Percentiles rank a stretch among this genome's conserved stretches.
phyloP scores from a whole-genome alignment of 2,797 vertebrate genomes.

The Morelia viridis region DNA sequence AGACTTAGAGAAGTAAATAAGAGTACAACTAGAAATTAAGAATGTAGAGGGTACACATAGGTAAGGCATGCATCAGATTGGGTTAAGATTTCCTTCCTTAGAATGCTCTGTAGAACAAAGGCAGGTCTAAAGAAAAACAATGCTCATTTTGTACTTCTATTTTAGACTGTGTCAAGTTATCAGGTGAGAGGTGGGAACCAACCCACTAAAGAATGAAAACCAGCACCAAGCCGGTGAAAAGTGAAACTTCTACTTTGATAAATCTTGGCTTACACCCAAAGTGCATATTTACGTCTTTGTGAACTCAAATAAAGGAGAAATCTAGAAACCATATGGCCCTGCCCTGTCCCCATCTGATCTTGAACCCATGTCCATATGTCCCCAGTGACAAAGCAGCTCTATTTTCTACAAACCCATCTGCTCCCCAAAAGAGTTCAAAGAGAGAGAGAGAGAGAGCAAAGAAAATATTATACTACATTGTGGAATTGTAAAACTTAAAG shows the following conservation, averaged over 20 bases:
- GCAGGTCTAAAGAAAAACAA: background rate
- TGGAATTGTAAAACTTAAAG: slow-evolving; percentile 23
- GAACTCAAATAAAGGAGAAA: too few species aligned
- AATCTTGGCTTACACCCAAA: too few species aligned
- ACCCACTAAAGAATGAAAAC: too few species aligned
- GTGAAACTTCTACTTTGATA: too few species aligned
- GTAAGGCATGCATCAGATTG: background rate
- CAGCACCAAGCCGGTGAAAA: too few species aligned
- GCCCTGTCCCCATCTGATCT: too few species aligned
- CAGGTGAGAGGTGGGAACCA: background rate
- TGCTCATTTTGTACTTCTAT: background rate
- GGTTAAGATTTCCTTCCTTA: background rate
- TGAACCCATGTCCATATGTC: too few species aligned
- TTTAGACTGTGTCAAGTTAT: background rate
- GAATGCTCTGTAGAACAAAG: background rate
- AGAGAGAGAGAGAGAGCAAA: too few species aligned
- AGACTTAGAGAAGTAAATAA: background rate
- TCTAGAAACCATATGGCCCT: too few species aligned
- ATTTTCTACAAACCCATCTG: background rate
- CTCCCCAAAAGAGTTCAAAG: too few species aligned
- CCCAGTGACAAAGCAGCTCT: background rate
- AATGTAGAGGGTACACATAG: background rate
- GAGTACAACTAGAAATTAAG: background rate
- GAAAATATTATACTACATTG: slow-evolving; percentile 6
- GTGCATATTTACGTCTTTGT: too few species aligned